These are phyloP conservation scores for Tiphia femorata DNA, from an alignment of 2,888 invertebrate species.

Conservation along the genomic window DNA sequence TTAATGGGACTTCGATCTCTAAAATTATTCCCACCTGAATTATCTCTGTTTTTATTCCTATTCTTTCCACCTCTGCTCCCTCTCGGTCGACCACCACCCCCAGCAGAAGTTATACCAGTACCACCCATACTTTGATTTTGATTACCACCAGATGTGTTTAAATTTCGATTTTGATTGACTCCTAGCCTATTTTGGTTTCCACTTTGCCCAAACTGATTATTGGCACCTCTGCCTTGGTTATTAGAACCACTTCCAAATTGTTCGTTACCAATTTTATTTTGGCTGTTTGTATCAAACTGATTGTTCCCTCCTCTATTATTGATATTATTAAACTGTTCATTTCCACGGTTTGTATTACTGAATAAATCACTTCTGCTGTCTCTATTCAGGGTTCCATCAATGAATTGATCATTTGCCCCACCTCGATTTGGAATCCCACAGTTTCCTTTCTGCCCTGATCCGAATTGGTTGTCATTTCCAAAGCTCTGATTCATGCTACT, in stretches of 20 bases:
- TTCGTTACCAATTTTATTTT: conserved; percentile 29
- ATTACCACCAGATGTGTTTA: conserved; percentile 38
- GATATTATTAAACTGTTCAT: conserved; percentile 36
- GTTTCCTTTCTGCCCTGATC: conserved; percentile 29
- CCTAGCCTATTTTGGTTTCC: conserved; percentile 40
- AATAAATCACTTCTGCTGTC: conserved; percentile 44
- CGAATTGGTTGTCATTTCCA: conserved; percentile 41
- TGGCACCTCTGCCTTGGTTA: conserved; percentile 40
- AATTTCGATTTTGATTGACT: conserved; percentile 50
- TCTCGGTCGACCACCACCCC: conserved; percentile 34
- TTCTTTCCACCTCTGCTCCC: conserved; percentile 59
- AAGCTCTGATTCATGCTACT: conserved; percentile 39
- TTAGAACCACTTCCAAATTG: conserved; percentile 20
- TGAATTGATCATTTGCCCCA: conserved; percentile 37
- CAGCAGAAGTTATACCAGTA: conserved; percentile 27
- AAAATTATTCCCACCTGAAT: conserved; percentile 49
- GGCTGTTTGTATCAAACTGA: conserved; percentile 36
- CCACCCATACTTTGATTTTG: conserved; percentile 39
- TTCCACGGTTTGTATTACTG: conserved; percentile 34
- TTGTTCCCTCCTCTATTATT: conserved; percentile 37
- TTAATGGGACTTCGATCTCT: conserved; percentile 63
- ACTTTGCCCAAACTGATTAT: conserved; percentile 40
- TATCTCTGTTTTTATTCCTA: conserved; percentile 56
- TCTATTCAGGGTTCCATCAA: conserved; percentile 40
- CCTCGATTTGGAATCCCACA: conserved; percentile 15